Percentiles rank a stretch among this genome's conserved stretches.
Conservation (phyloP, 2,888 invertebrate species). For the Chrysolina haemoptera region DNA sequence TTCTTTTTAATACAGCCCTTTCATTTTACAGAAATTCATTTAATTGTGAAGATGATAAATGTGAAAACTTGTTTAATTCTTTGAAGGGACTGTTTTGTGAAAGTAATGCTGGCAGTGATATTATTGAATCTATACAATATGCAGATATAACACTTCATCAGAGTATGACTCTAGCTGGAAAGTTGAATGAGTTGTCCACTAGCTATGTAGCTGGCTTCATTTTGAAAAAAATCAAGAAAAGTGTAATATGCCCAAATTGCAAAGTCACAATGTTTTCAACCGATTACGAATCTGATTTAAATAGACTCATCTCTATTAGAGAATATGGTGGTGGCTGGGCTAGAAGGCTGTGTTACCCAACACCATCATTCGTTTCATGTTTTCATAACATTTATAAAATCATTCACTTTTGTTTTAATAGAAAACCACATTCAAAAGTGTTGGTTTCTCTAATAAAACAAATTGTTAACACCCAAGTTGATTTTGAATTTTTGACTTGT, state of each 20-base stretch:
- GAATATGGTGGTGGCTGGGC: constrained; percentile 31
- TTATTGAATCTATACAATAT: no score
- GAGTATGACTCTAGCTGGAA: neutral
- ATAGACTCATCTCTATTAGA: constrained; percentile 27
- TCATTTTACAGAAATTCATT: no score
- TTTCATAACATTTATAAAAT: constrained; percentile 20
- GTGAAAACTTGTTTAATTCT: no score
- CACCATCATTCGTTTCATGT: neutral
- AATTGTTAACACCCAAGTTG: neutral
- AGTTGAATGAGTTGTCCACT: neutral
- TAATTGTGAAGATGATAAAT: no score
- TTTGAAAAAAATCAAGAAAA: constrained; percentile 22
- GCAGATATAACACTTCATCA: no score
- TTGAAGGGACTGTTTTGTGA: no score
- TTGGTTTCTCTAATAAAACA: constrained; percentile 7
- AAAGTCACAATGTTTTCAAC: constrained; percentile 23
- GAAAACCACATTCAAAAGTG: constrained; percentile 8
- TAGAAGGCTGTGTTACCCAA: constrained; percentile 22
- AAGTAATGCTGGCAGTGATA: no score
- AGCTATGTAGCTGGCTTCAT: constrained; percentile 31
- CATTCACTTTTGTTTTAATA: constrained; percentile 10
- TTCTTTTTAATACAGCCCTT: no score
- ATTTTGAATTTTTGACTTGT: constrained; percentile 18
- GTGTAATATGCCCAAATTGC: constrained; percentile 8
- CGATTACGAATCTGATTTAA: constrained; percentile 20